phyloP scores from a whole-genome alignment of 2,888 invertebrate genomes.

The Lamellibrachia columna region DNA sequence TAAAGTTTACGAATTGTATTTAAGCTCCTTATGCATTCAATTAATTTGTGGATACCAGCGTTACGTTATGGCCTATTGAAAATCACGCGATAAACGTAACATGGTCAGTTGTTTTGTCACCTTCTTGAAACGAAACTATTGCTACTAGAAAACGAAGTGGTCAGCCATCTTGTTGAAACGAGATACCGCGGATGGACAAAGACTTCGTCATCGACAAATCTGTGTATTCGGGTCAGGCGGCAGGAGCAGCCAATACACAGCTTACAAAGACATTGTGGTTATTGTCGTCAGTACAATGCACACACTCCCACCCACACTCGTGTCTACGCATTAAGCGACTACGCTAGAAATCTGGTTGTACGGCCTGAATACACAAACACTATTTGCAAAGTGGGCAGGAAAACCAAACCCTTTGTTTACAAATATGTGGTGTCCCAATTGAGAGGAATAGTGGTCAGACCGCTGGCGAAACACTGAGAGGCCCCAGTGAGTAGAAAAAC shows the following conservation, averaged over 20 bases:
- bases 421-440: not conserved
- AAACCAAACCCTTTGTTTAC: not conserved
- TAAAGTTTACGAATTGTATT: no score
- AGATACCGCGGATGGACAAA: not conserved
- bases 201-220: not conserved
- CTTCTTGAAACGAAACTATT: not conserved
- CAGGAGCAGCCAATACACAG: no score
- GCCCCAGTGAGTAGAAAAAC: not conserved
- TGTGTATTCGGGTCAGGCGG: not conserved
- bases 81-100: no score
- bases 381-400: not conserved
- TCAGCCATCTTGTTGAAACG: not conserved
- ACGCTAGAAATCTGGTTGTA: not conserved
- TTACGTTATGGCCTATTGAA: no score
- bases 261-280: not conserved
- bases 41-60: no score
- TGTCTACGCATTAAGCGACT: not conserved
- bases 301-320: not conserved
- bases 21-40: no score
- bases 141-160: not conserved
- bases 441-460: not conserved
- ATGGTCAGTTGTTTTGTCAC: no score
- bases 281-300: not conserved
- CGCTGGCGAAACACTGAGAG: not conserved
- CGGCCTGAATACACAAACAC: not conserved